Base-by-base conservation (phyloP, 2,797 vertebrate species). In the Cyprinodon diabolis region DNA sequence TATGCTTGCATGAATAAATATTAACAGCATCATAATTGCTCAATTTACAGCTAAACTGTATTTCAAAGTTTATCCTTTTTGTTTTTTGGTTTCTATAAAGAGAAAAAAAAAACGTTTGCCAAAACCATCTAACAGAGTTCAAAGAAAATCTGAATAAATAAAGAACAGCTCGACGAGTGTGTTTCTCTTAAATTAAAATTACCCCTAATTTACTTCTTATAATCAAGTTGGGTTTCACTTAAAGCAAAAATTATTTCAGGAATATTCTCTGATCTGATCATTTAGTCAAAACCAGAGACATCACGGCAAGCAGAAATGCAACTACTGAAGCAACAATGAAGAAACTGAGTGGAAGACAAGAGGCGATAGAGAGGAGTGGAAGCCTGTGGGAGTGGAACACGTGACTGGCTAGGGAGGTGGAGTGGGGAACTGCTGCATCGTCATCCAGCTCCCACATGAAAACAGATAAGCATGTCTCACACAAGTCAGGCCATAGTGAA, bases 361-460 rank as follows among this genome's bases (percentile, higher is more conserved):
- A 79, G 75, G 83, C 66, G 63, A 77, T 56, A 79, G 43, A 81
- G 78, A 78, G 47, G 60, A 87, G 80, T 68, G 66, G 72, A 87
- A 52, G 83, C 69, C 72, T 78, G 84, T 87, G 74, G 88, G 89
- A 85, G 83, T 82, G 76, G 66, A 78, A 85, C 86, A 83, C 37
- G 80, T 90, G 91, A 90, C 79, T 19, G 35, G 73, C 78, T 74
- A 65, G 76, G 77, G 79, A 88, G 84, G 85, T 43, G 62, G 83
- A 79, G 83, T 40, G 1, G 69, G 74, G 69, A 84, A 68, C 68
- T 69, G 81, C 77, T 80, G 81, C 43, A 71, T 74, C 75, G 57
- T 84, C 87, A 86, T 73, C 72, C 71, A 69, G 77, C 72, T 80
- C 86, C 86, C 74, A 86, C 84, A 68, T 77, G 43, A 78, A 78